Evolutionary conservation across 2,797 vertebrate genomes (phyloP).

Genomic region (Enteromius treurensis): DNA sequence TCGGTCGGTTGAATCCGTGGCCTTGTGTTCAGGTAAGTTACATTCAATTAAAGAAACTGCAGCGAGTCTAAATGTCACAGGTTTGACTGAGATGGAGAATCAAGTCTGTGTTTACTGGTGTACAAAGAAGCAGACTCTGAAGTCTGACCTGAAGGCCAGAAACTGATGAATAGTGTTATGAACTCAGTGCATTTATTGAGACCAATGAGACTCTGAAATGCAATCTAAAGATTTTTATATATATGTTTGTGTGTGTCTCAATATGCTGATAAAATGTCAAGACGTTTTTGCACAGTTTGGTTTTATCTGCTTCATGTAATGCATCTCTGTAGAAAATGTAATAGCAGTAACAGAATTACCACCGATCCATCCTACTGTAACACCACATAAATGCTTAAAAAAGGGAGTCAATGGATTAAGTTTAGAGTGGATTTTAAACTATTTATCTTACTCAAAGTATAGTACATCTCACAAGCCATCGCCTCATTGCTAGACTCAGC

Average conservation of each 20-base stretch:
- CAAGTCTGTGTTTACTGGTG: neutral
- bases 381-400: neutral
- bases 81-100: neutral
- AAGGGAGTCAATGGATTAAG: neutral
- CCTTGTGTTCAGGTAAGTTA: slow-evolving; percentile 26
- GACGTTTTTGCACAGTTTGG: neutral
- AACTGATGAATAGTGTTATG: neutral
- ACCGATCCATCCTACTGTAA: neutral
- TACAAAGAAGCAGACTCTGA: slow-evolving; percentile 8
- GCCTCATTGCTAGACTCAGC: neutral
- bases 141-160: neutral
- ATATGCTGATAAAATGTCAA: neutral
- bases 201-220: neutral
- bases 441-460: neutral
- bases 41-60: neutral
- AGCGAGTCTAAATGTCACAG: slow-evolving; percentile 20
- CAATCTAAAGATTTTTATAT: neutral
- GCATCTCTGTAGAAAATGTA: neutral
- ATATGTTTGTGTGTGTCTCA: neutral
- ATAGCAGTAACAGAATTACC: neutral
- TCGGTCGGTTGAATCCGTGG: neutral
- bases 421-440: neutral
- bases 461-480: neutral
- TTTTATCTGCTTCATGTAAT: neutral
- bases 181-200: neutral